Percentiles rank a stretch among this genome's conserved stretches.
Conservation (phyloP, 2,888 invertebrate species). For the Lucinisca nassula region DNA sequence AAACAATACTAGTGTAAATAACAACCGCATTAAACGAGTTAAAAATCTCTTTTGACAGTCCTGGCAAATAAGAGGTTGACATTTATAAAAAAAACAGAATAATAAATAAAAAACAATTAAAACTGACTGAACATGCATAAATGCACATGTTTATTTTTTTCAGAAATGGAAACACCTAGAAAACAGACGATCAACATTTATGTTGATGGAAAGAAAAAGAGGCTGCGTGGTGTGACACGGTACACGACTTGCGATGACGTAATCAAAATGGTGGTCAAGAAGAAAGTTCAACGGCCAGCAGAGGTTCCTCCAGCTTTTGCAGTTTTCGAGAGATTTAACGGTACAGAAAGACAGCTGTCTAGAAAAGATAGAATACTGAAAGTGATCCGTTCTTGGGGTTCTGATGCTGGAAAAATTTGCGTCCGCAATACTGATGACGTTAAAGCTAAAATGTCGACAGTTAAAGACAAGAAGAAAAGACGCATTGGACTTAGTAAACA, state of each 20-base stretch:
- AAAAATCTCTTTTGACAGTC: too few species aligned
- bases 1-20: too few species aligned
- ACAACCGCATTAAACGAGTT: too few species aligned
- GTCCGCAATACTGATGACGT: background rate
- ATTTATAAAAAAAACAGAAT: too few species aligned
- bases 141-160: background rate
- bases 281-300: background rate
- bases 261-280: slow-evolving; percentile 31
- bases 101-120: too few species aligned
- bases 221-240: background rate
- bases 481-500: background rate
- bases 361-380: slow-evolving; percentile 27
- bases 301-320: background rate
- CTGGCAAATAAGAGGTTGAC: too few species aligned
- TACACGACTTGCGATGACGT: slow-evolving; percentile 45
- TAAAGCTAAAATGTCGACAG: slow-evolving; percentile 29
- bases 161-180: background rate
- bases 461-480: background rate
- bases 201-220: background rate
- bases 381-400: slow-evolving; percentile 25
- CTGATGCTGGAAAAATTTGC: background rate
- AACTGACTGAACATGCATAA: too few species aligned
- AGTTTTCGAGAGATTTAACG: slow-evolving; percentile 12
- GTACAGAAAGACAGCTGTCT: slow-evolving; percentile 15
- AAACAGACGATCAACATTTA: background rate